Evolutionary conservation across 1,140 invertebrate species (phyloP).

Genomic region (Sesamia nonagrioides): DNA sequence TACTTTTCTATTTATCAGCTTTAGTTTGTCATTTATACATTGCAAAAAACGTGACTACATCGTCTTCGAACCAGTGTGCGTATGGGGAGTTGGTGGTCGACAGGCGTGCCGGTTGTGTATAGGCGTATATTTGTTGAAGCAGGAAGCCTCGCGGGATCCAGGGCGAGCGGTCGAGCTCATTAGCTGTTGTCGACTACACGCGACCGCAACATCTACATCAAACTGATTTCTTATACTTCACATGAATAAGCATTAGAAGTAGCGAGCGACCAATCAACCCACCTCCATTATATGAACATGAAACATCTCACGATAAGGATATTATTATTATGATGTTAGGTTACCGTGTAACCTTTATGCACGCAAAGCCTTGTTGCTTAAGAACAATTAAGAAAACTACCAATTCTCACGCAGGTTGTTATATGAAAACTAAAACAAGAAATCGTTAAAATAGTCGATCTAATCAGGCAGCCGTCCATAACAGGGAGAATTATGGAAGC

Average conservation of each 20-base stretch:
- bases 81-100: background rate
- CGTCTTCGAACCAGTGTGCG: no score
- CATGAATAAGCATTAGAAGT: background rate
- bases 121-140: constrained; percentile 3
- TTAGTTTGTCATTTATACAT: no score
- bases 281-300: background rate
- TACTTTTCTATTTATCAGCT: no score
- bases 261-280: background rate
- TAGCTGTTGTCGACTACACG: constrained; percentile 32
- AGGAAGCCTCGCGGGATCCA: constrained; percentile 35
- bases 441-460: background rate
- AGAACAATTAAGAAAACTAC: background rate
- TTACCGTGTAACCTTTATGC: background rate
- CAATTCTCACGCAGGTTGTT: background rate
- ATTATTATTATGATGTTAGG: background rate
- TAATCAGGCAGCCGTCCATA: no score
- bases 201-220: constrained; percentile 3
- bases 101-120: background rate
- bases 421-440: background rate
- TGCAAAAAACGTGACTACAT: no score
- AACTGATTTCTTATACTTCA: background rate
- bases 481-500: background rate
- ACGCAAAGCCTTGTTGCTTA: constrained; percentile 4
- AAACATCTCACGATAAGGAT: background rate
- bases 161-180: constrained; percentile 37